Evolutionary conservation across 2,888 invertebrate genomes (phyloP).

Genomic region (Rhabditoides inermis): DNA sequence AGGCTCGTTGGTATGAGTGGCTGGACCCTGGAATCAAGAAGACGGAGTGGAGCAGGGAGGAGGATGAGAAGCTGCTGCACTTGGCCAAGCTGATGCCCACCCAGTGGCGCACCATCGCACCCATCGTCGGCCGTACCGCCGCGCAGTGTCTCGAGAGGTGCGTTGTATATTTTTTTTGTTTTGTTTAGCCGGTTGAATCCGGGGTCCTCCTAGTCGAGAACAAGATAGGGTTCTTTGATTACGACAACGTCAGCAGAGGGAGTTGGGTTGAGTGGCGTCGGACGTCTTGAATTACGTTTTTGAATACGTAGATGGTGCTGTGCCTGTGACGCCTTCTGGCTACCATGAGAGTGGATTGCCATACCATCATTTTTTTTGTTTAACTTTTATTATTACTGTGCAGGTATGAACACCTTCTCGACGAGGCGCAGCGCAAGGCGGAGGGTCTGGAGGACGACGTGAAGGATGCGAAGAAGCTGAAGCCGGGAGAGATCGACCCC

Average conservation of each 20-base stretch:
- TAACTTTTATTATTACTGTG: conserved; percentile 1
- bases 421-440: conserved; percentile 91
- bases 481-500: conserved; percentile 98
- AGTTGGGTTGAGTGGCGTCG: no score
- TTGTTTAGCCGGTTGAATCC: no score
- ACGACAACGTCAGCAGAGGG: no score
- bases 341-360: no score
- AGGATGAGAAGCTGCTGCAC: conserved; percentile 84
- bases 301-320: neutral
- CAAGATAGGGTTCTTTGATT: no score
- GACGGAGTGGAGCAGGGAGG: conserved; percentile 98
- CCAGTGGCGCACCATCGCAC: conserved; percentile 98
- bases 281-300: no score
- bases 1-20: conserved; percentile 71
- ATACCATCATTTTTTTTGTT: neutral
- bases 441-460: conserved; percentile 71
- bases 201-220: no score
- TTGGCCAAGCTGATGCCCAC: conserved; percentile 98
- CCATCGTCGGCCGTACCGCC: conserved; percentile 94
- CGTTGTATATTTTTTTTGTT: no score
- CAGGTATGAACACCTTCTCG: conserved; percentile 56
- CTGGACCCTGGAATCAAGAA: conserved; percentile 98
- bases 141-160: conserved; percentile 93
- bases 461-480: conserved; percentile 90
- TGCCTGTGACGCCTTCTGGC: no score